phyloP scores from a whole-genome alignment of 2,113 vertebrate species.

The Phaethon lepturus region DNA sequence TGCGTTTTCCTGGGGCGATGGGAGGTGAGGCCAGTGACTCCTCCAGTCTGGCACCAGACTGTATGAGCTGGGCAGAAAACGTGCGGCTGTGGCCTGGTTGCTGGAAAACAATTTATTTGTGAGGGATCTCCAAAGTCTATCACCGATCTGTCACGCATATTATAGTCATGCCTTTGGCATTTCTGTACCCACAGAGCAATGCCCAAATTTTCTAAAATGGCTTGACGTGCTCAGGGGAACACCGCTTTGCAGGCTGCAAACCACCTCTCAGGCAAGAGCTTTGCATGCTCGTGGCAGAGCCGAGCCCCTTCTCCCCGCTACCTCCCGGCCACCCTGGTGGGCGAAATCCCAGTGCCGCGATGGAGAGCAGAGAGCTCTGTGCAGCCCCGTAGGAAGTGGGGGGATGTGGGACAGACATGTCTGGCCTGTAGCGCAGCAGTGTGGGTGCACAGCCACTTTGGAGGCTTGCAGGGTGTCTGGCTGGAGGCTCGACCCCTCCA shows the following conservation, averaged over 20 bases:
- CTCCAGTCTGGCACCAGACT: neutral
- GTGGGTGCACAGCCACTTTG: fast-evolving
- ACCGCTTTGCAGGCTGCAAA: neutral
- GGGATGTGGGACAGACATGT: neutral
- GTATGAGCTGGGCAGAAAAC: neutral
- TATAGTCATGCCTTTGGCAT: neutral
- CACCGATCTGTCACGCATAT: neutral
- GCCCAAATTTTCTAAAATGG: neutral
- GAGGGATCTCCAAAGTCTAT: neutral
- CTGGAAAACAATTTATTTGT: neutral
- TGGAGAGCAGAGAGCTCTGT: neutral
- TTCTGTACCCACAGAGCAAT: neutral
- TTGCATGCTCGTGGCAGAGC: neutral
- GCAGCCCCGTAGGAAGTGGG: neutral
- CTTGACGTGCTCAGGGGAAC: neutral
- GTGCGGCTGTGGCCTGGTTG: neutral
- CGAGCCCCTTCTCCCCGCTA: neutral
- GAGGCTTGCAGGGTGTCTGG: neutral
- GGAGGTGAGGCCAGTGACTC: neutral
- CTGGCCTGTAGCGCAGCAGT: neutral
- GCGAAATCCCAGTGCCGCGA: neutral
- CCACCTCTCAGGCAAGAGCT: neutral
- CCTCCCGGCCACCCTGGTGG: neutral
- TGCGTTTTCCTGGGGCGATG: fast-evolving
- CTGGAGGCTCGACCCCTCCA: neutral